Base-by-base conservation (phyloP, 1,140 invertebrate species). In the Sitophilus oryzae region DNA sequence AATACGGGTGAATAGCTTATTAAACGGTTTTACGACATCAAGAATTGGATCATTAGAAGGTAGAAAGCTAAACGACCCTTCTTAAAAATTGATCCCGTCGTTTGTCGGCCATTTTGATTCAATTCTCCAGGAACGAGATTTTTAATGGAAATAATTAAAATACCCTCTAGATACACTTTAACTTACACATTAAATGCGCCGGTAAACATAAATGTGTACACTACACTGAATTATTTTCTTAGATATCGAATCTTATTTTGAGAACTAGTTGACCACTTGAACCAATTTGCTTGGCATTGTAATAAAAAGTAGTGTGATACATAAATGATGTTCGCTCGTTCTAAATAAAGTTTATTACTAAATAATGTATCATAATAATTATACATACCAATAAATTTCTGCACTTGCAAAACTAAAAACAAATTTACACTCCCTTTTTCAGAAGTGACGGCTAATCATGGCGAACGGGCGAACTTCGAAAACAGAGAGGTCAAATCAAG, bases 71-170 rank as follows among this genome's bases (percentile, higher is more conserved):
- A 52, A 47, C 35, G 61, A 66, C 64, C 56, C 60, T 61, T 56
- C 59, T 63, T 55, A 59, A 62, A 66, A 69, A 67, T 67, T 69
- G 66, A 69, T 67, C 64, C 56, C 65, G 61, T 63, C 61, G 56
- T 22, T 30, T 25, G 64, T 67, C 65, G 63, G 64, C 64, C 64
- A 69, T 69, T 65, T 69, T 67, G 66, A 63, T 61, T 46, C 49
- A 11, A 19, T n/a, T n/a, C n/a, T n/a, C n/a, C n/a, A n/a, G n/a
- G n/a, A n/a, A n/a, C n/a, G n/a, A n/a, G n/a, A n/a, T n/a, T n/a
- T n/a, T n/a, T n/a, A n/a, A n/a, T n/a, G n/a, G n/a, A n/a, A n/a
- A n/a, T n/a, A n/a, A n/a, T n/a, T n/a, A n/a, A n/a, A n/a, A n/a
- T n/a, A n/a, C n/a, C n/a, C n/a, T n/a, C n/a, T n/a, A n/a, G n/a